phyloP scores from a whole-genome alignment of 2,113 vertebrate species.

The Microcebus ravelobensis region DNA sequence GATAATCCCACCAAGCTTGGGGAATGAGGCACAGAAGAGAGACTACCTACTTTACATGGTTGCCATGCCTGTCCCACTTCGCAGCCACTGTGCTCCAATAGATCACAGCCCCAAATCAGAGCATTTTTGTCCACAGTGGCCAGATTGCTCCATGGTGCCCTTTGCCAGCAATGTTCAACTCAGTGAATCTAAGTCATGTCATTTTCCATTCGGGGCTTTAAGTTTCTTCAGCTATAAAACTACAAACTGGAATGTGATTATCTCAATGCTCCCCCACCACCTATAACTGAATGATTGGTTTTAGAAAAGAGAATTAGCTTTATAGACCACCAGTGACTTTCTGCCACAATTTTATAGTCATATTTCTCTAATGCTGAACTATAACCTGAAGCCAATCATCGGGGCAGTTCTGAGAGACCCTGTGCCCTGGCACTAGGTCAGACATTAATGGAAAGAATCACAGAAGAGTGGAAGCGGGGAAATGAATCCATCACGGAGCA shows the following conservation, averaged over 20 bases:
- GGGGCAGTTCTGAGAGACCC: background rate
- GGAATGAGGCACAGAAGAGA: background rate
- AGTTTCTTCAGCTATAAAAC: background rate
- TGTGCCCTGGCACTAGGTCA: background rate
- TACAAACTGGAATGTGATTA: background rate
- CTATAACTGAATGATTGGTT: background rate
- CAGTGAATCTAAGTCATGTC: background rate
- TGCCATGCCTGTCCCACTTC: background rate
- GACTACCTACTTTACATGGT: background rate
- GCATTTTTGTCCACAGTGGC: too few relatives aligned
- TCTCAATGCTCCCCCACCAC: background rate
- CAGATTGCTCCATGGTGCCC: rapidly evolving
- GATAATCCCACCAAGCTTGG: background rate
- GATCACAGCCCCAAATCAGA: background rate
- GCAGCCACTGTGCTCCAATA: background rate
- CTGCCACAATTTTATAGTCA: background rate
- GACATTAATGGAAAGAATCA: background rate
- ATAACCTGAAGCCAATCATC: background rate
- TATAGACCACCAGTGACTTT: background rate
- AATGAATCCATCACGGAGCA: background rate
- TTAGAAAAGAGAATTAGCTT: background rate
- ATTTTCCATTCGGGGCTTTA: background rate
- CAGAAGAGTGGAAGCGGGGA: background rate
- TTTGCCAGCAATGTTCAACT: too few relatives aligned
- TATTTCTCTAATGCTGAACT: background rate